These are phyloP conservation scores for Electrona antarctica DNA, from an alignment of 2,113 vertebrate species.

Conservation along the genomic window DNA sequence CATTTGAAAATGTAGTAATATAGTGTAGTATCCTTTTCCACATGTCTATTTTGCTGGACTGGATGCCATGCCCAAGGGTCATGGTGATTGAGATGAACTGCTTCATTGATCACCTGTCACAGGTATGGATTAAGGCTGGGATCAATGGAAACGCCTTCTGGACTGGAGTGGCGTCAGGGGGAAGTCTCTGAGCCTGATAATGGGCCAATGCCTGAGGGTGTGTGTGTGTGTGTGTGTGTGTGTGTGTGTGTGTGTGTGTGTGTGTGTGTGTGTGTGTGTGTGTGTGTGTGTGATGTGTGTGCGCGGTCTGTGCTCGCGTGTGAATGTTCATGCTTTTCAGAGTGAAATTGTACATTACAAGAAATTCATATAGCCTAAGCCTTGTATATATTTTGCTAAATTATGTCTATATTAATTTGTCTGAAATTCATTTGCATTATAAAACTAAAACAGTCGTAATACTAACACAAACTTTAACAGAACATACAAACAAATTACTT, in stretches of 20 bases:
- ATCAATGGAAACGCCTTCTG: conserved; percentile 45
- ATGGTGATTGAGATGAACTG: conserved; percentile 34
- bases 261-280: background rate
- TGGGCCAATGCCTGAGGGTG: conserved; percentile 28
- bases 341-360: background rate
- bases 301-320: background rate
- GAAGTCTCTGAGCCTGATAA: conserved; percentile 28
- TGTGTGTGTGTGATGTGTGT: background rate
- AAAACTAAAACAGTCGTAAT: too few species aligned
- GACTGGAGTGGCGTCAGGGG: conserved; percentile 37
- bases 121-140: conserved; percentile 48
- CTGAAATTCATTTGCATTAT: too few species aligned
- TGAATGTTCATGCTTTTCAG: background rate
- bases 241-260: conserved; percentile 5
- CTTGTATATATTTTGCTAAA: too few species aligned
- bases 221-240: conserved; percentile 25
- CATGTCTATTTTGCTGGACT: conserved; percentile 18
- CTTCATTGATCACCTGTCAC: conserved; percentile 54
- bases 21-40: background rate
- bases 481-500: too few species aligned
- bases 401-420: too few species aligned
- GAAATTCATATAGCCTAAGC: too few species aligned
- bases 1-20: too few species aligned
- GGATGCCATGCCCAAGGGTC: conserved; percentile 36
- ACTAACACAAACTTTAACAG: too few species aligned